Base-by-base conservation (phyloP, 37 sponge, comb jelly and placozoan genomes). In the Ephydatia muelleri region DNA sequence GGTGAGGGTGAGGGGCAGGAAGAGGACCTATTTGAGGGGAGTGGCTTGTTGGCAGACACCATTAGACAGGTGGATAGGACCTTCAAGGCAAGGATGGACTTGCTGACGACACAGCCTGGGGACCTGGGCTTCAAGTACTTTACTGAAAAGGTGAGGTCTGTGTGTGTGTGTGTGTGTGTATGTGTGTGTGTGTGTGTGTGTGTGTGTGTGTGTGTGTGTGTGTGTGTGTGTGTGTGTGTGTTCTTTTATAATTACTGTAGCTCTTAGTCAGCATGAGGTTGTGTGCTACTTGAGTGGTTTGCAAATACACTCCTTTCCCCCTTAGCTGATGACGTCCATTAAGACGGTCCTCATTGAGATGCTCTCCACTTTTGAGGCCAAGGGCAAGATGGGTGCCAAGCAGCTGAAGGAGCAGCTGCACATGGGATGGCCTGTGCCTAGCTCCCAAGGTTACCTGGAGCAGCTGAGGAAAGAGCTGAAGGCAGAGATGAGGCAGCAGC, bases 51-150 rank as follows among this genome's bases (percentile, higher is more conserved):
- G 30, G 90, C 73, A 0, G 83, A 83, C n/a, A 89, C 93, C 16
- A 80, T 93, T 28, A n/a, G 79, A 2, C 73, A 83, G 27, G 87
- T 93, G 27, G 66, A 80, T 38, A 8, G 68, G 0, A 80, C 90
- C 8, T 43, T 43, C 47, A 43, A 43, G 47, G 80, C 90, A 2
- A 23, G 81, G 19, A 78, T 86, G 49, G 84, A 85, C 47, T 32
- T 78, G 12, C 27, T 93, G 80, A 70, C 82, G 34, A 86, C 89
- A 0, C 11, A 34, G 28, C 23, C 75, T 66, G 84, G 80, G 30
- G 93, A 93, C 73, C 82, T 89, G 87, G 90, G 90, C 22, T 93
- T 84, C 32, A 74, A 83, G 43, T 87, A 89, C 85, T 93, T 87
- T 66, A 32, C 73, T 32, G 90, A 93, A 57, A 89, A 86, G 82